phyloP scores from a whole-genome alignment of 1,140 invertebrate genomes.

The Drosophila lowei region DNA sequence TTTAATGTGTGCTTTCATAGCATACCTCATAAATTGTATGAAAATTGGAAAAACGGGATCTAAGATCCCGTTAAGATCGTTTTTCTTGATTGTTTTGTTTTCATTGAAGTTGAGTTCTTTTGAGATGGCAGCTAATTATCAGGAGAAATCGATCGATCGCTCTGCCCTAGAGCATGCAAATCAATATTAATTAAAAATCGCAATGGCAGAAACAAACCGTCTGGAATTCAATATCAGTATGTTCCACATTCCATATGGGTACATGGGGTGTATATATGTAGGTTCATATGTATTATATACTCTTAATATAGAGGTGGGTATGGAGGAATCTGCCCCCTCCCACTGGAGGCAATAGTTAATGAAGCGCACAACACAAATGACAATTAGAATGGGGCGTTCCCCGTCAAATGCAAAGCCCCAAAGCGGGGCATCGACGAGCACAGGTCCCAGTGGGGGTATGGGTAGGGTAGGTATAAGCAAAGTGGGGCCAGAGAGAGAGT shows the following conservation, averaged over 20 bases:
- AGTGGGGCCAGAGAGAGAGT: neutral
- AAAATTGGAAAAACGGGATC: too few relatives aligned
- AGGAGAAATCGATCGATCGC: slow-evolving; percentile 26
- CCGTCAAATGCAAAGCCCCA: slow-evolving; percentile 43
- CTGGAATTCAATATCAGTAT: slow-evolving; percentile 31
- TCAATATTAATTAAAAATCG: slow-evolving; percentile 64
- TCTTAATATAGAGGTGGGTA: neutral
- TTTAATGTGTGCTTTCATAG: too few relatives aligned
- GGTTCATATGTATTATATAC: too few relatives aligned
- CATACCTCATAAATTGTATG: too few relatives aligned
- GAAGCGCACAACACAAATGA: slow-evolving; percentile 58
- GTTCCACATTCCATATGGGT: neutral
- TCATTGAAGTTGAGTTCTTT: slow-evolving; percentile 5
- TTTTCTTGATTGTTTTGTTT: neutral
- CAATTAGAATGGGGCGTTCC: slow-evolving; percentile 61
- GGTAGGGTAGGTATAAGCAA: too few relatives aligned
- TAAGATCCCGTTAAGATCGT: too few relatives aligned
- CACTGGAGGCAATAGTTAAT: slow-evolving; percentile 47
- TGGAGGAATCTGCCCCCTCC: slow-evolving; percentile 3
- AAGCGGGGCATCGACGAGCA: slow-evolving; percentile 15
- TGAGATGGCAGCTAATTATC: slow-evolving; percentile 16
- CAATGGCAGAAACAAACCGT: neutral
- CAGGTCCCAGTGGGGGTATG: slow-evolving; percentile 13
- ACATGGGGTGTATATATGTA: neutral
- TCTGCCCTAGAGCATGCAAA: slow-evolving; percentile 28